A percentile compares a stretch with the other conserved stretches of the same genome.
Evolutionary conservation across 2,113 vertebrate species (phyloP).

Genomic region (Piprites chloris): DNA sequence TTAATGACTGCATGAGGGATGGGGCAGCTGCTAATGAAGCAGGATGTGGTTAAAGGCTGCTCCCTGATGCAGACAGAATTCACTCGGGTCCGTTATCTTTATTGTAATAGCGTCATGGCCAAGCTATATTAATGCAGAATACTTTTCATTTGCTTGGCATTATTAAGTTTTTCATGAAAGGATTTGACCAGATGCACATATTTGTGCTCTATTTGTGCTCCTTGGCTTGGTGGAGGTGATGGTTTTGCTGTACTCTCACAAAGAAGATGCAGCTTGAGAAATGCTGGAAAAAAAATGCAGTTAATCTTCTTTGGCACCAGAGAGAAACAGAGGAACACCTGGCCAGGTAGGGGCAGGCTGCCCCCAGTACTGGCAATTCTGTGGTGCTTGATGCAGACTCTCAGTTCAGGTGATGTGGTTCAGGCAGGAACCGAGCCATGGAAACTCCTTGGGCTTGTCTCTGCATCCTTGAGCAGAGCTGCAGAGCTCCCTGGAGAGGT

Average conservation of each 20-base stretch:
- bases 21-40: background rate
- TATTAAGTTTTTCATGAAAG: background rate
- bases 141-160: background rate
- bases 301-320: accelerated
- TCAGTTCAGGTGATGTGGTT: background rate
- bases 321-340: background rate
- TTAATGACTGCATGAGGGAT: background rate
- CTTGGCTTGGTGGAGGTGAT: accelerated
- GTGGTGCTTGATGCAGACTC: accelerated
- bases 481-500: background rate
- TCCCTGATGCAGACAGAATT: background rate
- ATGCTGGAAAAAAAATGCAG: background rate
- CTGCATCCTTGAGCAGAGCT: background rate
- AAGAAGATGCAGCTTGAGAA: background rate
- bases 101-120: background rate
- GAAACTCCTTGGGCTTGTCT: background rate
- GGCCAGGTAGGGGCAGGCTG: background rate
- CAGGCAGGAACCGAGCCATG: accelerated
- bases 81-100: background rate
- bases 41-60: background rate
- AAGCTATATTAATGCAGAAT: background rate
- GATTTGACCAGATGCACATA: background rate
- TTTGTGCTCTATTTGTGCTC: background rate
- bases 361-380: background rate
- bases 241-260: background rate